These are phyloP conservation scores for Drosophila cognata DNA, from an alignment of 2,888 invertebrate species.

Conservation along the genomic window DNA sequence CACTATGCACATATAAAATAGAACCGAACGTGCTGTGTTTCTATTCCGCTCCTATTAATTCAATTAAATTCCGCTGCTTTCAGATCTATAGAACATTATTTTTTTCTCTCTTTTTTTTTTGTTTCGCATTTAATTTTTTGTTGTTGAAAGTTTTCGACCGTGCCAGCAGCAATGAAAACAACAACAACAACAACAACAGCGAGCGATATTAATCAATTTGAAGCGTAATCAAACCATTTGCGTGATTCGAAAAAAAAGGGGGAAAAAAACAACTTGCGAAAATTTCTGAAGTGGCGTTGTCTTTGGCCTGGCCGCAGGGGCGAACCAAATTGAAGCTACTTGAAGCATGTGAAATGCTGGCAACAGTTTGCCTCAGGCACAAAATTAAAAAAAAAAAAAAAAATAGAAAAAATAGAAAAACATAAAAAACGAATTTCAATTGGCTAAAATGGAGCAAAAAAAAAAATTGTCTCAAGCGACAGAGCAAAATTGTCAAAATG, in stretches of 20 bases:
- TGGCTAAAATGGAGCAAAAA: constrained; percentile 18
- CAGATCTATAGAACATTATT: constrained; percentile 38
- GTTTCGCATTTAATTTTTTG: constrained; percentile 18
- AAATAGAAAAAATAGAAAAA: no score
- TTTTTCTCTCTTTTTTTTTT: constrained; percentile 10
- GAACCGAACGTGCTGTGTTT: constrained; percentile 1
- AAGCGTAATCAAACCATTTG: constrained; percentile 73
- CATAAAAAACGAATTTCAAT: constrained; percentile 29
- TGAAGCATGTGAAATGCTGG: constrained; percentile 44
- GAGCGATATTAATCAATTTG: constrained; percentile 69
- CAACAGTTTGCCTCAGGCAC: constrained; percentile 41
- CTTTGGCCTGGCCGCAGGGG: constrained; percentile 53
- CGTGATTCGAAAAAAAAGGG: constrained; percentile 42
- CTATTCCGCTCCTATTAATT: constrained; percentile 56
- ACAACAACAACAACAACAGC: constrained; percentile 6
- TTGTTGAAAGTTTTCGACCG: constrained; percentile 18
- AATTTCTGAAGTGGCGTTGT: constrained; percentile 66
- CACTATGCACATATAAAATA: not conserved
- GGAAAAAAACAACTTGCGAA: constrained; percentile 42
- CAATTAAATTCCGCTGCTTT: constrained; percentile 64
- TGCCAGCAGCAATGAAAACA: constrained; percentile 1
- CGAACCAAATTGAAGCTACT: constrained; percentile 51
- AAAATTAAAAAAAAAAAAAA: constrained; percentile 15
- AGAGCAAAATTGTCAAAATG: constrained; percentile 21
- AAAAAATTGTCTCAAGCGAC: constrained; percentile 2